phyloP scores from a whole-genome alignment of 92 coral and sea anemone genomes.

The Palythoa grandis region DNA sequence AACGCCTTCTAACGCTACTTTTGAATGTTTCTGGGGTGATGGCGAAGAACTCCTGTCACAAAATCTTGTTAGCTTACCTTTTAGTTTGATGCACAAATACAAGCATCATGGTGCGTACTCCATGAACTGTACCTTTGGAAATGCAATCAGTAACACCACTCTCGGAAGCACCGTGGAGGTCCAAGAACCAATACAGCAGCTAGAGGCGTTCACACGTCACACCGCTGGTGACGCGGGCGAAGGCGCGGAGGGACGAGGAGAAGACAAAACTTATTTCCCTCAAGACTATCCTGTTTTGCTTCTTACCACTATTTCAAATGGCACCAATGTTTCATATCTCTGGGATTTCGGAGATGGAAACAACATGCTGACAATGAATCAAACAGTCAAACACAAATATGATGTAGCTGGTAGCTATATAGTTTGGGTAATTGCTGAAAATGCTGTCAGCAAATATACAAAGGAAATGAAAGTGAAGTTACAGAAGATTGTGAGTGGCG shows the following conservation, averaged over 20 bases:
- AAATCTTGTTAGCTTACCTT: constrained; percentile 47
- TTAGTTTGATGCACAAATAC: constrained; percentile 55
- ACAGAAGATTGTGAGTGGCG: constrained; percentile 54
- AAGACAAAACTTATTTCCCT: constrained; percentile 61
- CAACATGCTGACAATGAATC: constrained; percentile 20
- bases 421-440: constrained; percentile 42
- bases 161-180: constrained; percentile 64
- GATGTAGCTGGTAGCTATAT: constrained; percentile 36
- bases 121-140: constrained; percentile 63
- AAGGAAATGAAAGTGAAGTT: neutral
- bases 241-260: constrained; percentile 76
- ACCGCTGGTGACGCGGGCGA: constrained; percentile 76
- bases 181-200: constrained; percentile 65
- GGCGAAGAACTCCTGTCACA: constrained; percentile 7
- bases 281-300: constrained; percentile 63
- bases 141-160: constrained; percentile 56
- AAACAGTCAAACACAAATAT: constrained; percentile 59
- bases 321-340: constrained; percentile 82
- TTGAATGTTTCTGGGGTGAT: constrained; percentile 75
- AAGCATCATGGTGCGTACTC: constrained; percentile 61
- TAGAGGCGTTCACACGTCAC: constrained; percentile 46
- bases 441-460: constrained; percentile 58
- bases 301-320: constrained; percentile 57
- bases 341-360: constrained; percentile 76
- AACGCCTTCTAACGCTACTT: constrained; percentile 70